Evolutionary conservation across 2,113 vertebrate species (phyloP).

Genomic region (Lophochroa leadbeateri): DNA sequence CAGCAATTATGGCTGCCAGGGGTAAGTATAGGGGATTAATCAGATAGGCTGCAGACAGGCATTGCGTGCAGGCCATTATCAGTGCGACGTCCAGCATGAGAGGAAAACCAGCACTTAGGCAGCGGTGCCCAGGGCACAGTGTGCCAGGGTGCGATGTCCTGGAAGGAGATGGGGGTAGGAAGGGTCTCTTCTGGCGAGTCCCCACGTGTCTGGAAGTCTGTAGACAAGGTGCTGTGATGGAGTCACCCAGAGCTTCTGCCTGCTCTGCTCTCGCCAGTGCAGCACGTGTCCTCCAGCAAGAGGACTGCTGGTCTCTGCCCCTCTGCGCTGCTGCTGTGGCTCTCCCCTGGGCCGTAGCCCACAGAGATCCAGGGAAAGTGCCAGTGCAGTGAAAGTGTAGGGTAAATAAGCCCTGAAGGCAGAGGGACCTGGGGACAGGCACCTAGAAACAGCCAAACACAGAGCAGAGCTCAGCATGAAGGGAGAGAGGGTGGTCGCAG

Average conservation of each 20-base stretch:
- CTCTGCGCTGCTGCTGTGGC: neutral
- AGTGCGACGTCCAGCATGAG: neutral
- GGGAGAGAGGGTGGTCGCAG: neutral
- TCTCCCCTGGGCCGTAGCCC: neutral
- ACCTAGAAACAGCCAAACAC: rapidly evolving
- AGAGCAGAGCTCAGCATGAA: neutral
- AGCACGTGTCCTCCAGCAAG: rapidly evolving
- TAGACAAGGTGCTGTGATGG: neutral
- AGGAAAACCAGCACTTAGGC: neutral
- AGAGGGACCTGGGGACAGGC: neutral
- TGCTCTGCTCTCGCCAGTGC: neutral
- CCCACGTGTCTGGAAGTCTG: neutral
- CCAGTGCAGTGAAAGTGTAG: rapidly evolving
- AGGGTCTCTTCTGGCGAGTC: neutral
- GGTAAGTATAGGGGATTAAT: neutral
- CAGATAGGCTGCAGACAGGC: neutral
- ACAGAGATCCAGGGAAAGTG: neutral
- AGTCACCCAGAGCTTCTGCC: too few species aligned
- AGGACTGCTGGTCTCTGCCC: neutral
- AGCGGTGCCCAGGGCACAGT: rapidly evolving
- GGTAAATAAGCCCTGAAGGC: neutral
- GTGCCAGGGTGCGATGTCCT: neutral
- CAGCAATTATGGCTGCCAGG: constrained; percentile 13
- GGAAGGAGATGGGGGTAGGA: rapidly evolving
- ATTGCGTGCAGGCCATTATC: neutral